Evolutionary conservation across 2,888 invertebrate genomes (phyloP), one percentile per base, ranked within the genome.

Genomic region (Desoria tigrina): DNA sequence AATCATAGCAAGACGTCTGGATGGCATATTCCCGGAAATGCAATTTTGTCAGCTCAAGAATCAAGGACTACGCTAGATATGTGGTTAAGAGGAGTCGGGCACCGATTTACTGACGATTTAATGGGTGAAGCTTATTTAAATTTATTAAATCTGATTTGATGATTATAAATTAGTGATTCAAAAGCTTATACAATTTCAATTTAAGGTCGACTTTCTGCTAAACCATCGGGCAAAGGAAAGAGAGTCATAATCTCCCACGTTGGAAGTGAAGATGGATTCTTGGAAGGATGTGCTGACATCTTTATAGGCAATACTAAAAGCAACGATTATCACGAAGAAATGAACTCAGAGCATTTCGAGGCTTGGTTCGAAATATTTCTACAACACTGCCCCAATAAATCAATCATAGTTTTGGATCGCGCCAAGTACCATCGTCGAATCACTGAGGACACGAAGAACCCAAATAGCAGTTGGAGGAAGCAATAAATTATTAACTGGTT

Each of bases 311-410:
- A 39, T 2, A 24, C 23, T 23, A 42, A 27, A 6, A 45, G 24
- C 14, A 14, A 42, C 14, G 62, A 62, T 42, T 55, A 62, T 21
- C 62, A 62, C 45, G 2, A 16, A n/a, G 62, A 54, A 42, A 62
- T 62, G 62, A 62, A 55, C 53, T 37, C n/a, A 2, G 26, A 55
- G 14, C 55, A 62, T 42, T 62, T 62, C 23, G 7, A 51, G 18
- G 45, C 39, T 2, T 62, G 62, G 55, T 24, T 62, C 27, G n/a
- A n/a, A n/a, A 32, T 42, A 24, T 21, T 62, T 3, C 2, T 62
- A 2, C 18, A 26, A 3, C 26, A 23, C 21, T 14, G 54, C 4
- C 62, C 62, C 16, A 42, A 62, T n/a, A 27, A 28, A 21, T 62
- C 55, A 11, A 32, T 62, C 2, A 3, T 62, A n/a, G 45, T 62